Conservation (phyloP, 2,113 vertebrate species). For the Pedetes capensis region DNA sequence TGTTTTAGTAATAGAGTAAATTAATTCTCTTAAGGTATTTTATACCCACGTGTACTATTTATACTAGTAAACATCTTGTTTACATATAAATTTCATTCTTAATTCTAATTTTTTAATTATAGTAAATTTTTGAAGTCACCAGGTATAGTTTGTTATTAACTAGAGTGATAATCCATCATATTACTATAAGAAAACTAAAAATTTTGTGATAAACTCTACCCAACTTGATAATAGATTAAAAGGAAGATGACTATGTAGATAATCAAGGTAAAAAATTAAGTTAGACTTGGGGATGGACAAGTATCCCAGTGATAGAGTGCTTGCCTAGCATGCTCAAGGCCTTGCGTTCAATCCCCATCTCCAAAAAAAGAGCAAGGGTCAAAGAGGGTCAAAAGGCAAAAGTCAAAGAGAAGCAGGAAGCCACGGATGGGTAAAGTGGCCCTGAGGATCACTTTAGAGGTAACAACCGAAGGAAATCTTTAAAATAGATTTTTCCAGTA, state of each 20-base stretch:
- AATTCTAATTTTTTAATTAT: neutral
- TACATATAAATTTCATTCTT: conserved; percentile 29
- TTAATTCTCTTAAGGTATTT: neutral
- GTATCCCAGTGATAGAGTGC: too few species aligned
- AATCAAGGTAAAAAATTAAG: neutral
- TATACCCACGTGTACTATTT: neutral
- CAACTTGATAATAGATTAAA: neutral
- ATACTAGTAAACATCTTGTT: neutral
- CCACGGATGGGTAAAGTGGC: neutral
- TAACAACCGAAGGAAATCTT: neutral
- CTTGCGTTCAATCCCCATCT: too few species aligned
- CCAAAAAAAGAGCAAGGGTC: neutral
- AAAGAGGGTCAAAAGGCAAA: neutral
- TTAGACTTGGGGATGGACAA: too few species aligned
- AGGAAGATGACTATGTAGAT: neutral
- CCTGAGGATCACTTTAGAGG: neutral
- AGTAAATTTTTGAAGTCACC: neutral
- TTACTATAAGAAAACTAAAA: neutral
- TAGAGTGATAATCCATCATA: neutral
- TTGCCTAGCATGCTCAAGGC: too few species aligned
- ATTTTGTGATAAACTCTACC: neutral
- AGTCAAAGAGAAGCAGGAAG: too few species aligned
- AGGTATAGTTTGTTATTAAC: neutral
- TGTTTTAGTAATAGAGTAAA: neutral
- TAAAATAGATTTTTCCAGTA: neutral